Evolutionary conservation across 2,888 invertebrate species (phyloP), one percentile per base, ranked within the genome.

Genomic region (Steinernema hermaphroditum): DNA sequence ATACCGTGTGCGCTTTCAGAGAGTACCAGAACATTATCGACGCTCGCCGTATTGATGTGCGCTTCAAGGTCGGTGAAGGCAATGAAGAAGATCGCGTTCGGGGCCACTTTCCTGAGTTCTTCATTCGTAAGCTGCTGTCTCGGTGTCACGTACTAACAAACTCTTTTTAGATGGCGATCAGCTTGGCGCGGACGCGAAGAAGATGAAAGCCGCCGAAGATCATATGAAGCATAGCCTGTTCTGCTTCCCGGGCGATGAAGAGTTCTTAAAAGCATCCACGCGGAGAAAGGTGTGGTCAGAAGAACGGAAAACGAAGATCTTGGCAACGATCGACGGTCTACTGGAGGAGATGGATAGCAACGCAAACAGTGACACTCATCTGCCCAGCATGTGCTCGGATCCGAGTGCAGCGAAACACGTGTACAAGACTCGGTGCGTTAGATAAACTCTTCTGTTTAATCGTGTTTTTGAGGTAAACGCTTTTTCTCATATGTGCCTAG

Each of bases 21-120:
- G 22, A 78, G 50, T 80, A 77, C 72, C 80, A 78, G 46, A 54
- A 76, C 19, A 76, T 81, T 68, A 79, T 81, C 49, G 44, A 68
- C 9, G 72, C 76, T 54, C 74, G 81, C 12, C 77, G 78, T 2
- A 54, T 81, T 19, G 79, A 78, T 62, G 74, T 81, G 54, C 73
- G 69, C 34, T 81, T 80, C 68, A 74, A 74, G 46, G 68, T 81
- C 27, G 73, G 78, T 0, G 74, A 77, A 37, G 80, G 77, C 54
- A 74, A 71, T 41, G 72, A 76, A 2, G 72, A 75, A 9, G 81
- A 81, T 46, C 69, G 74, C 69, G 79, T 80, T 71, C 80, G 78
- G 71, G 71, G 75, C 9, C 74, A 76, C 34, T 76, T 74, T 29
- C 80, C 80, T 1, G 79, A 81, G 54, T 71, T 81, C 24, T 78